These are phyloP conservation scores for Muricea muricata DNA, from an alignment of 92 coral and sea anemone species.

Conservation along the genomic window DNA sequence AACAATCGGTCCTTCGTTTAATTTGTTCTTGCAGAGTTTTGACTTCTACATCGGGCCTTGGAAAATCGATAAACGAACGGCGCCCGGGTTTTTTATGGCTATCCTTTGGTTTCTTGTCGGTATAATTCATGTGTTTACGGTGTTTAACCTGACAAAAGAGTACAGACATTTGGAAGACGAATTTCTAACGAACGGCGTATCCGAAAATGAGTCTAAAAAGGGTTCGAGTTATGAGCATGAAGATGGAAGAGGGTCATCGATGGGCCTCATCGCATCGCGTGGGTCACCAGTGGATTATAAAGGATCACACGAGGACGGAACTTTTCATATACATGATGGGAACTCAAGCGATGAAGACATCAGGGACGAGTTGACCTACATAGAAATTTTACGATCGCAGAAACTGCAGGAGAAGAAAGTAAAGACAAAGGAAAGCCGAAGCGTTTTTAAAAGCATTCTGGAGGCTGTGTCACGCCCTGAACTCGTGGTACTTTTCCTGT, in stretches of 20 bases:
- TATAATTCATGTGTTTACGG: slow-evolving; percentile 36
- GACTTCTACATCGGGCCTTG: slow-evolving; percentile 36
- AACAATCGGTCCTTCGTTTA: slow-evolving; percentile 44
- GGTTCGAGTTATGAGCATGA: neutral
- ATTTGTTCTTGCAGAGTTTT: slow-evolving; percentile 25
- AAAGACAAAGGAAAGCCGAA: neutral
- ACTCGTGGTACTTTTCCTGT: slow-evolving; percentile 24
- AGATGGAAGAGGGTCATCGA: slow-evolving; percentile 4
- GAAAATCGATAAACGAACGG: slow-evolving; percentile 32
- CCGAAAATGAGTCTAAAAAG: neutral
- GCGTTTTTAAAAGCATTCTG: neutral
- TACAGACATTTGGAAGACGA: slow-evolving; percentile 26
- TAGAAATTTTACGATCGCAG: slow-evolving; percentile 33
- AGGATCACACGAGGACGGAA: neutral
- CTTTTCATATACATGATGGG: neutral
- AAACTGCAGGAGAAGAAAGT: neutral
- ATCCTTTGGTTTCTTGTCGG: slow-evolving; percentile 36
- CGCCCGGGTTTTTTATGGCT: slow-evolving; percentile 45
- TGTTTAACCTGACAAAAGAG: slow-evolving; percentile 37
- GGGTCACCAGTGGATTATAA: neutral
- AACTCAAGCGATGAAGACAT: neutral
- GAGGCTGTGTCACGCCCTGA: slow-evolving; percentile 14
- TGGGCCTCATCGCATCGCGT: neutral
- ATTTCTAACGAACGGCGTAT: neutral
- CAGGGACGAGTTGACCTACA: slow-evolving; percentile 20